Conservation (phyloP, 2,797 vertebrate species). For the Loriculus beryllinus region DNA sequence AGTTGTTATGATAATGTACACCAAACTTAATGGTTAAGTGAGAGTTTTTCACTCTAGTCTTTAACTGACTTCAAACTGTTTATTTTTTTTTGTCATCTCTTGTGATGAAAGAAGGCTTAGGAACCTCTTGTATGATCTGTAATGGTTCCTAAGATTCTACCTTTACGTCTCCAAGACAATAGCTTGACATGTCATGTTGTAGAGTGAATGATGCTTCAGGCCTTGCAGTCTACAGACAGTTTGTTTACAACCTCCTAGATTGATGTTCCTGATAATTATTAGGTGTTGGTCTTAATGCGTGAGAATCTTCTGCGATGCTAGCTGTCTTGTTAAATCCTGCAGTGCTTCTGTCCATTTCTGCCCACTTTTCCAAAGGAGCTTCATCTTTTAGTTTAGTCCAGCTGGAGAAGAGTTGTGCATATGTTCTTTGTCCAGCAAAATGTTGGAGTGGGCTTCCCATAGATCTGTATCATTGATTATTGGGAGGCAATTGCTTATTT, state of each 20-base stretch:
- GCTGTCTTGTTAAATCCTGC: background rate
- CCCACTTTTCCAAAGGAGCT: background rate
- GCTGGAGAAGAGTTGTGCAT: accelerated
- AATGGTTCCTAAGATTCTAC: background rate
- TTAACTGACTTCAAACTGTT: background rate
- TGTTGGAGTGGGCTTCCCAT: background rate
- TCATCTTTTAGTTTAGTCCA: background rate
- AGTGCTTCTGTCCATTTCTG: background rate
- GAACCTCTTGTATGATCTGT: background rate
- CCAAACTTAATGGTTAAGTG: background rate
- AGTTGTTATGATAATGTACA: background rate
- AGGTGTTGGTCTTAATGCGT: background rate
- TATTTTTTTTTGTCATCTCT: background rate
- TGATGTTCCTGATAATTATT: background rate
- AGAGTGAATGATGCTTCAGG: background rate
- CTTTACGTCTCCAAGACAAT: background rate
- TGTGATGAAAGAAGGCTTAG: background rate
- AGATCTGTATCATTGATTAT: background rate
- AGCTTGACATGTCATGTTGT: background rate
- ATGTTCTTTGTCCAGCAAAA: background rate
- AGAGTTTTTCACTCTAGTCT: background rate
- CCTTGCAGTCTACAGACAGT: background rate
- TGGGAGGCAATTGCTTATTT: background rate
- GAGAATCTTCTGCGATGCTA: background rate
- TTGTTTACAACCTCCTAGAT: background rate